Evolutionary conservation across 2,797 vertebrate species (phyloP).

Genomic region (Ispidina lecontei): DNA sequence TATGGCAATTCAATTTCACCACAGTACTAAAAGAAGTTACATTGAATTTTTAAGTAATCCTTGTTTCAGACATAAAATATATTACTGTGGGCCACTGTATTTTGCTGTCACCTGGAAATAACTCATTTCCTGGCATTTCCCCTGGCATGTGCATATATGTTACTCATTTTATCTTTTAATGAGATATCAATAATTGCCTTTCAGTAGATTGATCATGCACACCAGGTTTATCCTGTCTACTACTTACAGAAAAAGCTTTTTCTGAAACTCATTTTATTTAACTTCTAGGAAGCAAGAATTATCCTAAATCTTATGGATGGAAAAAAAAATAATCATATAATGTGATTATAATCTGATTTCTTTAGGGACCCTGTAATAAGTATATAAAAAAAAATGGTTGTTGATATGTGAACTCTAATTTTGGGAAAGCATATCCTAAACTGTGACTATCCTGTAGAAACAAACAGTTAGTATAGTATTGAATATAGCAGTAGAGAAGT

Average conservation of each 20-base stretch:
- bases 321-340: not conserved
- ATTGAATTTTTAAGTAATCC: not conserved
- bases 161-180: not conserved
- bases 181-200: not conserved
- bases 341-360: not conserved
- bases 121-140: not conserved
- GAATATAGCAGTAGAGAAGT: not conserved
- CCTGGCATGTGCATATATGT: not conserved
- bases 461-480: not conserved
- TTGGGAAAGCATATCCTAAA: not conserved
- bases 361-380: not conserved
- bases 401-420: not conserved
- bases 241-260: not conserved
- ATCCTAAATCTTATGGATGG: not conserved
- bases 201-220: not conserved
- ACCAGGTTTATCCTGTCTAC: not conserved
- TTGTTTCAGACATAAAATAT: not conserved
- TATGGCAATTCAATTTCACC: not conserved
- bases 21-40: not conserved
- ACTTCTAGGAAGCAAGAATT: not conserved
- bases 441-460: not conserved
- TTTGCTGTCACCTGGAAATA: not conserved
- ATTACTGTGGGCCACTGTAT: not conserved
- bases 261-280: not conserved
- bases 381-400: not conserved